Percentiles rank a stretch among this genome's conserved stretches.
phyloP scores from a whole-genome alignment of 2,113 vertebrate genomes.

The Ploceus nigricollis region DNA sequence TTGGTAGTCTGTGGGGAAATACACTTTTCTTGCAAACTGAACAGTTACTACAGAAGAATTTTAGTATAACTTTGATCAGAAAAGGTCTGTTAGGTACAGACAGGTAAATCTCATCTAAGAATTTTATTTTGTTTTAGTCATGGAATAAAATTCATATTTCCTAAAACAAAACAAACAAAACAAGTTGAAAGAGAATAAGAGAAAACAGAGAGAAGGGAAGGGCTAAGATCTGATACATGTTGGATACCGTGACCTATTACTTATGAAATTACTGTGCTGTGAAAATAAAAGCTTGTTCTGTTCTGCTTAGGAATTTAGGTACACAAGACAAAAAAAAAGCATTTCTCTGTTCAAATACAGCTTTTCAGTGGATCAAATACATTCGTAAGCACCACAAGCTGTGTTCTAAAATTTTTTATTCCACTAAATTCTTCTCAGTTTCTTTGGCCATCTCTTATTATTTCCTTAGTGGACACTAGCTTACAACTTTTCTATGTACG shows the following conservation, averaged over 20 bases:
- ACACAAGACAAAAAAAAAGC: neutral
- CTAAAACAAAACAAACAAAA: neutral
- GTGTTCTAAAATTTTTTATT: neutral
- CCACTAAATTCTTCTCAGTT: neutral
- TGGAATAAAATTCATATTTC: neutral
- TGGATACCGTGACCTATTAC: neutral
- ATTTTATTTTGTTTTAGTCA: neutral
- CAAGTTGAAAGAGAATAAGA: neutral
- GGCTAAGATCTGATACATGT: neutral
- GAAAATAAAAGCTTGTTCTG: neutral
- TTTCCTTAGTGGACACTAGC: neutral
- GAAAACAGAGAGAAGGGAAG: neutral
- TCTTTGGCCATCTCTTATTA: neutral
- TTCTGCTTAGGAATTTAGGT: neutral
- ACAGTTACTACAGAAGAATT: neutral
- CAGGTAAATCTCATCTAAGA: neutral
- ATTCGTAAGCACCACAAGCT: neutral
- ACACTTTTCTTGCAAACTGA: neutral
- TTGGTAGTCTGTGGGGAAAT: neutral
- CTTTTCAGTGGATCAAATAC: neutral
- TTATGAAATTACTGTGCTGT: neutral
- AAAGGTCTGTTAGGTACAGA: neutral
- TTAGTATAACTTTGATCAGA: neutral
- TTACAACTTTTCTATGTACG: neutral
- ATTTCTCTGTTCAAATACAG: neutral